Percentiles rank a stretch among this genome's conserved stretches.
Conservation (phyloP, 1,140 invertebrate genomes). For the Drosophila carrolli region DNA sequence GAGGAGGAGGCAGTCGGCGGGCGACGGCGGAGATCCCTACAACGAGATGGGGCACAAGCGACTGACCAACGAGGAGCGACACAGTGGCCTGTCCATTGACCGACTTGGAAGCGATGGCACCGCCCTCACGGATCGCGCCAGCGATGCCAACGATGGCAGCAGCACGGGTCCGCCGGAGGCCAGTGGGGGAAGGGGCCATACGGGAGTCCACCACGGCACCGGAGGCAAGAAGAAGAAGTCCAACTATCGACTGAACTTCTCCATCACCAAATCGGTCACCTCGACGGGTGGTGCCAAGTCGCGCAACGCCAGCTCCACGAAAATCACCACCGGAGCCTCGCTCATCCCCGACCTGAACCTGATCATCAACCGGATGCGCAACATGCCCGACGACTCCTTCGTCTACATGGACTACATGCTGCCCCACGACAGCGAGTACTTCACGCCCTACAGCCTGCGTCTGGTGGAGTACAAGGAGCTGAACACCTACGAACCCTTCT, state of each 20-base stretch:
- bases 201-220: not conserved
- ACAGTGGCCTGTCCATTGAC: conserved; percentile 2
- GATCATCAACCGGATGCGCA: conserved; percentile 49
- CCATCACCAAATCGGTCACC: not conserved
- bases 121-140: not conserved
- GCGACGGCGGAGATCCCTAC: not conserved
- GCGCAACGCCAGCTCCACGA: not conserved
- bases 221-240: not conserved
- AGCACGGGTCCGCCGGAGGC: not conserved
- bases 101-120: conserved; percentile 12
- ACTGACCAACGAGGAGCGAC: not conserved
- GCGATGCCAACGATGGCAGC: conserved; percentile 1
- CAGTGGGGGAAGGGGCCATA: not conserved
- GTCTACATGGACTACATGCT: conserved; percentile 90
- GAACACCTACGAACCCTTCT: conserved; percentile 87
- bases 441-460: conserved; percentile 88
- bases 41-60: not conserved
- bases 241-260: conserved; percentile 12
- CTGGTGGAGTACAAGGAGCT: conserved; percentile 88
- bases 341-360: conserved; percentile 75
- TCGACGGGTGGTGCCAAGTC: not conserved
- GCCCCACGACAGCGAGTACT: conserved; percentile 88
- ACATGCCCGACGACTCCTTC: conserved; percentile 86
- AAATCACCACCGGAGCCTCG: conserved; percentile 74
- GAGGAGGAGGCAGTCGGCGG: not conserved